These are phyloP conservation scores for Gallinago jamesoni DNA, from an alignment of 2,113 vertebrate species.

Conservation along the genomic window DNA sequence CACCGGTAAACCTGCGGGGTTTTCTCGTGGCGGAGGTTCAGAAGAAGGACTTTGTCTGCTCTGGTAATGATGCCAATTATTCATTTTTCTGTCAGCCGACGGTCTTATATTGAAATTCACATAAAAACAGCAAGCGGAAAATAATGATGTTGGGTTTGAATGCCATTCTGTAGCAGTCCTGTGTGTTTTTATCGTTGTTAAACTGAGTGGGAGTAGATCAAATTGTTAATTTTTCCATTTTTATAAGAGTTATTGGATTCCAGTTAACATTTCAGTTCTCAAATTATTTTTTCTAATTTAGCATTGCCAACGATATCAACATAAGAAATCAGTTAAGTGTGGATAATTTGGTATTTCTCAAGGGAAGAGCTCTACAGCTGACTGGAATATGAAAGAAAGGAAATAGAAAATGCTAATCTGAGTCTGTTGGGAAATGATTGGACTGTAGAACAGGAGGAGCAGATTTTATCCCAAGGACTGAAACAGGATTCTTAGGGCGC, in stretches of 20 bases:
- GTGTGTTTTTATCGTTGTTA: background rate
- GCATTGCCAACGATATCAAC: background rate
- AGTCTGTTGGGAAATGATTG: background rate
- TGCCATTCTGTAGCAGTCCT: background rate
- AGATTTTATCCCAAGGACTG: background rate
- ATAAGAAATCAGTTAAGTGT: conserved; percentile 46
- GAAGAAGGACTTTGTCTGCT: conserved; percentile 95
- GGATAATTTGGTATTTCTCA: conserved; percentile 35
- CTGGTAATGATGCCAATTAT: conserved; percentile 77
- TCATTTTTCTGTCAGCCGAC: background rate
- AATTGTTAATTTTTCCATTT: conserved; percentile 5
- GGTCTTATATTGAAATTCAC: background rate
- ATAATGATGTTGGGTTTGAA: background rate
- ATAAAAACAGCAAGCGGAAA: background rate
- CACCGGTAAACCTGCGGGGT: conserved; percentile 91
- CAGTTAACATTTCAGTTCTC: conserved; percentile 19
- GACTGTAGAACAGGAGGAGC: background rate
- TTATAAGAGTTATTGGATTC: conserved; percentile 21
- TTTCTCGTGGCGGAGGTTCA: conserved; percentile 95
- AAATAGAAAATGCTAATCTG: conserved; percentile 25
- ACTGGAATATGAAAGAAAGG: conserved; percentile 24
- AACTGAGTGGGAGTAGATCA: background rate
- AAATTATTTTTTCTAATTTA: conserved; percentile 13
- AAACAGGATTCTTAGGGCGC: background rate
- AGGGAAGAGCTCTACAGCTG: background rate